Base-by-base conservation (phyloP, 2,888 invertebrate genomes). In the Craniophora ligustri region DNA sequence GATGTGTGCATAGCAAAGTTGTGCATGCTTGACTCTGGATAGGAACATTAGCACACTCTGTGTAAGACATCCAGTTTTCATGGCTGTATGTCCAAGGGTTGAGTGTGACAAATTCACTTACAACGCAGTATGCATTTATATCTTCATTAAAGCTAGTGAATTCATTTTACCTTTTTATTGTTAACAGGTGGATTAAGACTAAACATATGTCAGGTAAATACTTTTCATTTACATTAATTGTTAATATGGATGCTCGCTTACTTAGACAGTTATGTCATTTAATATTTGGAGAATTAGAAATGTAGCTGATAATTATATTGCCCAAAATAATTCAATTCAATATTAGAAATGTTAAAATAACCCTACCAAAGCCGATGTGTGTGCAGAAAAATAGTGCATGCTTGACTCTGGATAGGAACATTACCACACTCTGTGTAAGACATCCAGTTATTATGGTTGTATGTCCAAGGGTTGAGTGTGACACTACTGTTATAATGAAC, bases 351-450 rank as follows among this genome's bases (percentile, higher is more conserved):
- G 6, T 19, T 5, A 8, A 7, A 1, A 5, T n/a, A 5, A 92
- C 92, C 92, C 92, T 93, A 89, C 91, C 91, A 91, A 93, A 93
- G 92, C 91, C 91, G 91, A 88, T 91, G 88, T 84, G 78, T 91
- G 89, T 65, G 78, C 77, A 74, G 79, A 67, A 40, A 64, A 63
- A 73, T 68, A 73, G 84, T 82, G 73, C 88, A 86, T 84, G 75
- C 77, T 74, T 91, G 92, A 92, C 92, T 93, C 89, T 92, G 92
- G 91, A 63, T 89, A 92, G 92, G 92, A 89, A 92, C 90, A 92
- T 86, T 79, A 88, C 40, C 77, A 88, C 89, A 87, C 86, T 90
- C 89, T 63, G 92, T 93, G 92, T 93, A 92, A 87, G 89, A 91
- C 81, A 63, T 85, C 54, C 74, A 62, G 73, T 78, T 87, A 1